These are phyloP conservation scores for Cinclus cinclus DNA, from an alignment of 2,113 vertebrate species.

Conservation along the genomic window DNA sequence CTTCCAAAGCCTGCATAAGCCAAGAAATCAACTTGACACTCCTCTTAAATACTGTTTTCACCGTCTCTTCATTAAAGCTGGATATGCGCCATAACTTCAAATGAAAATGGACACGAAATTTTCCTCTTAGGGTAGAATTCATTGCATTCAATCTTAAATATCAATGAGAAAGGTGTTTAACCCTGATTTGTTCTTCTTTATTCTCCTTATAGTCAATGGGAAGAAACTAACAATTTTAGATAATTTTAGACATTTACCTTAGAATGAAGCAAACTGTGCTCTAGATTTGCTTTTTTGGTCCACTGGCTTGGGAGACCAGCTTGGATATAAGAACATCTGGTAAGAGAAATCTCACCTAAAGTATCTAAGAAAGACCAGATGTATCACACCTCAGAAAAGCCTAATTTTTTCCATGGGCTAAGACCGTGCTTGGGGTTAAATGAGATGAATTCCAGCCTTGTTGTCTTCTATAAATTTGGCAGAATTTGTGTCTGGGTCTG, in stretches of 20 bases:
- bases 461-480: constrained; percentile 26
- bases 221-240: neutral
- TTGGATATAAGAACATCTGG: neutral
- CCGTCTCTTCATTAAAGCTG: neutral
- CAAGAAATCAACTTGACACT: neutral
- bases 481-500: constrained; percentile 9
- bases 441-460: constrained; percentile 31
- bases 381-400: neutral
- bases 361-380: constrained; percentile 26
- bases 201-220: neutral
- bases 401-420: constrained; percentile 15
- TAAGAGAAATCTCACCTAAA: constrained; percentile 14
- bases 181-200: neutral
- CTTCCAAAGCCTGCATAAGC: constrained; percentile 5
- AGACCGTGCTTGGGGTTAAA: constrained; percentile 14
- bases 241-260: neutral
- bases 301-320: neutral
- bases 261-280: neutral
- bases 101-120: neutral
- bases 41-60: neutral
- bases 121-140: neutral
- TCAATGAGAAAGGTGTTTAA: neutral
- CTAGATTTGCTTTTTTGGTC: neutral
- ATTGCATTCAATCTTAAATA: neutral
- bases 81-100: neutral